These are phyloP conservation scores for Ridgeia piscesae DNA, from an alignment of 1,140 invertebrate genomes.

Conservation along the genomic window DNA sequence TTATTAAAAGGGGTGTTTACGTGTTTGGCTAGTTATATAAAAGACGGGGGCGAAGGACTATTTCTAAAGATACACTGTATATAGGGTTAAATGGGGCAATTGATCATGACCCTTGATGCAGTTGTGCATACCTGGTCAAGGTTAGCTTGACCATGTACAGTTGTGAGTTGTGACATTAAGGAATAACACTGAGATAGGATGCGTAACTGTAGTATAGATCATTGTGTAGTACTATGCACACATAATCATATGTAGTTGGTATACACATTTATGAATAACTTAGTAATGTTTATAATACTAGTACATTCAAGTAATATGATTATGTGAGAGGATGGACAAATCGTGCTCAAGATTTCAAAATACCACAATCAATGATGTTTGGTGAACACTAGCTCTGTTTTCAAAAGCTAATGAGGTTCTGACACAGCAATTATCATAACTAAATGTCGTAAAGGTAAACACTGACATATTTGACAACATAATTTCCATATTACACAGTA, in stretches of 20 bases:
- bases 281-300: too few species aligned
- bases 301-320: neutral
- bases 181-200: too few species aligned
- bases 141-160: too few species aligned
- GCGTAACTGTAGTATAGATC: neutral
- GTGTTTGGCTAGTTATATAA: neutral
- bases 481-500: too few species aligned
- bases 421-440: too few species aligned
- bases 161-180: too few species aligned
- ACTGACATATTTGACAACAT: too few species aligned
- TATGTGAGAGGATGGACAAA: neutral
- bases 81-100: neutral
- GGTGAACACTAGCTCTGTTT: neutral
- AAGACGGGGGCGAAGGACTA: neutral
- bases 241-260: neutral
- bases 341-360: neutral
- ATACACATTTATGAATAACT: too few species aligned
- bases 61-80: neutral
- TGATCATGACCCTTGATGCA: neutral
- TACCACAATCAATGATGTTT: neutral
- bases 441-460: too few species aligned
- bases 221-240: neutral
- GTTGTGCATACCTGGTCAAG: too few species aligned
- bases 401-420: neutral
- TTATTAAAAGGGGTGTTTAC: neutral